Evolutionary conservation across 64 coral and sea anemone genomes (phyloP), one percentile per base, ranked within the genome.

Genomic region (Pocillopora verrucosa): DNA sequence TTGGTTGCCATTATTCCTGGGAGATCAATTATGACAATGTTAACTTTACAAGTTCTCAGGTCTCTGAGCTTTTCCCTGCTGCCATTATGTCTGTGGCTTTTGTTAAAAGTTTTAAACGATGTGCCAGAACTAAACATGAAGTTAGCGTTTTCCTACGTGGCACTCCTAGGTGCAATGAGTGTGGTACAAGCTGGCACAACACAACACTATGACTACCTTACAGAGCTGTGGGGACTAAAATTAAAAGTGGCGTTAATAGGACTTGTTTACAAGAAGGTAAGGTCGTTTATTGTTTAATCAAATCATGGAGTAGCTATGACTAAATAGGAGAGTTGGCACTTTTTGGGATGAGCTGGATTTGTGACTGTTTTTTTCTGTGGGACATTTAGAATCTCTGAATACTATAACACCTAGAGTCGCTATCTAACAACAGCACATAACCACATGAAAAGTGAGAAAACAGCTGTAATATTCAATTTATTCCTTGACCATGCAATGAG

Each of bases 71-170:
- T 63, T 75, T 60, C 62, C 11, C 34, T 26, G 30, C 24, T 64
- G 1, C 56, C 72, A 56, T 16, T 65, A 9, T 17, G 75, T 10
- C 37, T 91, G 25, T 91, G 89, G 80, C 34, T 76, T 51, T 84
- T 82, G 20, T 75, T 91, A 17, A 84, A 76, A 24, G 19, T 19
- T 2, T n/a, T 69, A 69, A 69, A 69, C 24, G 65, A 69, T 69
- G 65, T 0, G 16, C 19, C 65, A 22, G 24, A 69, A n/a, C 10
- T 22, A n/a, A 24, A 69, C 65, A 69, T 69, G 65, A 69, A 69
- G 65, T 69, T 69, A 2, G 65, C 65, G 5, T n/a, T 69, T 5
- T n/a, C 24, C 65, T 20, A n/a, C 5, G 22, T 69, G 5, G 65
- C 65, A n/a, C 16, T 69, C 10, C 25, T 69, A 22, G 22, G 65